Evolutionary conservation across 2,888 invertebrate genomes (phyloP).

Genomic region (Athalia circularis): DNA sequence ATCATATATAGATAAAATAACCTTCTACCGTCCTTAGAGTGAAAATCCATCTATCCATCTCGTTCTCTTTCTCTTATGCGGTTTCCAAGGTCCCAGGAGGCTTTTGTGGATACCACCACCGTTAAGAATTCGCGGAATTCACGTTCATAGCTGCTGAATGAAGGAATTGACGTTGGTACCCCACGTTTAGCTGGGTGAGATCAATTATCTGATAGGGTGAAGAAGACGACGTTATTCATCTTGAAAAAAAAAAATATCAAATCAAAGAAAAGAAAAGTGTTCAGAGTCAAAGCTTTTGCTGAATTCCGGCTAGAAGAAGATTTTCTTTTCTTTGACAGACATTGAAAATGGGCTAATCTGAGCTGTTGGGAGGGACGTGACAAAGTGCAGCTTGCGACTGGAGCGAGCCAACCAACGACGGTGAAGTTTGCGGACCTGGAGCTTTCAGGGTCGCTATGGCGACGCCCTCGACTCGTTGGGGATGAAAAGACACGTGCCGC

Average conservation of each 20-base stretch:
- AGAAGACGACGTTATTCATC: too few relatives aligned
- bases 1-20: not conserved
- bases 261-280: too few relatives aligned
- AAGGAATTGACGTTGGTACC: too few relatives aligned
- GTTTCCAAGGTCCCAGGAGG: not conserved
- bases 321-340: not conserved
- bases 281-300: too few relatives aligned
- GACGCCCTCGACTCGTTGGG: slow-evolving; percentile 40
- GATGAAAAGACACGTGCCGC: slow-evolving; percentile 40
- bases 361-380: not conserved
- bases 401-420: not conserved
- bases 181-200: too few relatives aligned
- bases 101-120: not conserved
- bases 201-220: too few relatives aligned
- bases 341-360: not conserved
- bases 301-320: too few relatives aligned
- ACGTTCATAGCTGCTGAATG: too few relatives aligned
- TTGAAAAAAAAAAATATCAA: too few relatives aligned
- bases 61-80: not conserved
- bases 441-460: slow-evolving; percentile 44
- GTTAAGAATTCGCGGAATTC: too few relatives aligned
- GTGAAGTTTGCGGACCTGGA: not conserved
- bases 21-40: slow-evolving; percentile 4
- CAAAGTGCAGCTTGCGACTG: not conserved
- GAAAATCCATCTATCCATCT: not conserved